A percentile compares a stretch with the other conserved stretches of the same genome.
phyloP scores from a whole-genome alignment of 2,888 invertebrate genomes.

The Melanophora roralis region DNA sequence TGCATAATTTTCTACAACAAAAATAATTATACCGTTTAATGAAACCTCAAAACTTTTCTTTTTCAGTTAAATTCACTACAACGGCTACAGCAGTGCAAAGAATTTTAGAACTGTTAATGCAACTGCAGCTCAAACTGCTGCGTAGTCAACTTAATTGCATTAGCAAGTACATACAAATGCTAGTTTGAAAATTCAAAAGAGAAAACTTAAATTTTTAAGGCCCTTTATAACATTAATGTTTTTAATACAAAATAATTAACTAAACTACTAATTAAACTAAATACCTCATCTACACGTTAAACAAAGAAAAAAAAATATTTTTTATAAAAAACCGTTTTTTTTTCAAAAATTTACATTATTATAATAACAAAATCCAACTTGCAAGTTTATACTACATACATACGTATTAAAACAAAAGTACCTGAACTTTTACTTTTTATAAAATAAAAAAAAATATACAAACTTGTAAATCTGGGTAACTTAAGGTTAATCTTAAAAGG shows the following conservation, averaged over 20 bases:
- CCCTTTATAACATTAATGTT: background rate
- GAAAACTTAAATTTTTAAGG: background rate
- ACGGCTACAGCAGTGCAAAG: slow-evolving; percentile 77
- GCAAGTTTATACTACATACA: slow-evolving; percentile 7
- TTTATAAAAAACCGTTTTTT: background rate
- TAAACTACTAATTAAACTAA: slow-evolving; percentile 44
- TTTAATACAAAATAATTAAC: background rate
- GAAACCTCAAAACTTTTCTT: background rate
- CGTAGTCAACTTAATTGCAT: slow-evolving; percentile 71
- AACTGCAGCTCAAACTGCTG: slow-evolving; percentile 76
- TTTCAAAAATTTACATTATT: background rate
- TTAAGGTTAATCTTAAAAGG: slow-evolving; percentile 73
- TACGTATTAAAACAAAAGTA: slow-evolving; percentile 37
- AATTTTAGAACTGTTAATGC: slow-evolving; percentile 75
- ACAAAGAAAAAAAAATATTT: background rate
- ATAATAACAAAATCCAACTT: background rate
- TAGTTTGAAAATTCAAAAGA: slow-evolving; percentile 3
- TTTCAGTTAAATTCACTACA: slow-evolving; percentile 68
- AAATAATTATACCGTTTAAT: too few relatives aligned
- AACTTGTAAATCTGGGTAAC: slow-evolving; percentile 73
- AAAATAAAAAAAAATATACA: slow-evolving; percentile 15
- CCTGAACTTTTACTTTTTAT: slow-evolving; percentile 55
- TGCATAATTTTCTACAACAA: slow-evolving; percentile 28
- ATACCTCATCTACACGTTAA: slow-evolving; percentile 59
- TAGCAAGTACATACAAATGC: slow-evolving; percentile 65